A percentile compares a stretch with the other conserved stretches of the same genome.
These are phyloP conservation scores for Toxotes lorentzi DNA, from an alignment of 2,797 vertebrate genomes.

Conservation along the genomic window DNA sequence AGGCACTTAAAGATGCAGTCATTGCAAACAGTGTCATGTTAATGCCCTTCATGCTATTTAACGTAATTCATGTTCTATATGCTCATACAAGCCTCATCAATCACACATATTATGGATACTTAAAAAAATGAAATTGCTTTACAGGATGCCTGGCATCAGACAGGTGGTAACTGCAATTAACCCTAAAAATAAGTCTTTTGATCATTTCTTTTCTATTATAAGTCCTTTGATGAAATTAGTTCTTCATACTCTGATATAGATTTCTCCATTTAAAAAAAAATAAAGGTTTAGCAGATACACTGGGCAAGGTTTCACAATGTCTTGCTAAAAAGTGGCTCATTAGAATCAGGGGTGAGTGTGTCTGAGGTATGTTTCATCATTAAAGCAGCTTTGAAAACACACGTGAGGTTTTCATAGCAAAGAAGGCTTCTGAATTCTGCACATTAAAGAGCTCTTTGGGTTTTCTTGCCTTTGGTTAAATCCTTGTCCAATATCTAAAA, in stretches of 20 bases:
- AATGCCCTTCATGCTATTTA: conserved; percentile 4
- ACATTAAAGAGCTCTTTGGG: conserved; percentile 6
- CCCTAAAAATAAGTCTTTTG: conserved; percentile 10
- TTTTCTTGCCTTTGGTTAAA: conserved; percentile 19
- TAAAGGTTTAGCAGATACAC: neutral
- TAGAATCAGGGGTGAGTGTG: neutral
- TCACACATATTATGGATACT: neutral
- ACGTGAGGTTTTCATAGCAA: conserved; percentile 1
- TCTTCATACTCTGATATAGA: neutral
- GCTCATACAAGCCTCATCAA: neutral
- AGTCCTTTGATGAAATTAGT: conserved; percentile 1
- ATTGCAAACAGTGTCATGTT: neutral
- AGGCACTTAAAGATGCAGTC: neutral
- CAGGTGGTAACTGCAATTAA: conserved; percentile 16
- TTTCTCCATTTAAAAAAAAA: neutral
- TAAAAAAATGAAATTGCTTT: neutral
- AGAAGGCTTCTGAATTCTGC: conserved; percentile 12
- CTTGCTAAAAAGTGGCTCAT: neutral
- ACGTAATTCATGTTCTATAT: neutral
- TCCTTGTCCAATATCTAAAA: conserved; percentile 3
- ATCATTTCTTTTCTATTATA: neutral
- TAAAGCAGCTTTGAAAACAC: conserved; percentile 1
- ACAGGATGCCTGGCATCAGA: neutral
- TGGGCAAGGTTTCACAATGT: conserved; percentile 4
- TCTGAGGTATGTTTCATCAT: conserved; percentile 22